These are phyloP conservation scores for Sarcophilus harrisii DNA, from an alignment of 2,797 vertebrate genomes.

Conservation along the genomic window DNA sequence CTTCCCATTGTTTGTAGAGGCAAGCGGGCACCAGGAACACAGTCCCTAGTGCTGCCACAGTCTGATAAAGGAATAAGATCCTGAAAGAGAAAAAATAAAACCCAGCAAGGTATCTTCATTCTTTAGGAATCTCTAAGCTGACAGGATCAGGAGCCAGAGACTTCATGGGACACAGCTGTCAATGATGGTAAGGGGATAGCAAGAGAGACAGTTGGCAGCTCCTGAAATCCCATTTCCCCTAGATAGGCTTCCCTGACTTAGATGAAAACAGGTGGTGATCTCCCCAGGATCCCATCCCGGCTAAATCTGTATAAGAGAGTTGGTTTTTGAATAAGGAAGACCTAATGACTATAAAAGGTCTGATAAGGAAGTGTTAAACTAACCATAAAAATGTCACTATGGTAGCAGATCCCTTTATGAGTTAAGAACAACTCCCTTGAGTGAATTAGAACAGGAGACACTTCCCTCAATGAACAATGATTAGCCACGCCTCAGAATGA, in stretches of 20 bases:
- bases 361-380: neutral
- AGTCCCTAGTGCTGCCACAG: conserved; percentile 5
- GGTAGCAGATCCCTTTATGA: neutral
- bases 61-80: conserved; percentile 47
- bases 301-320: neutral
- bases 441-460: neutral
- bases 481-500: neutral
- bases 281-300: neutral
- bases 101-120: conserved; percentile 6
- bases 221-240: conserved; percentile 3
- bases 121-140: neutral
- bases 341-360: neutral
- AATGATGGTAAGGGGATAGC: neutral
- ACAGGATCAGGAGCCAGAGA: neutral
- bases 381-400: neutral
- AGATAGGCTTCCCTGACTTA: conserved; percentile 51
- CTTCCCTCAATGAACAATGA: neutral
- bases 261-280: neutral
- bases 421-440: neutral
- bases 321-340: neutral
- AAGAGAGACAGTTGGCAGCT: neutral
- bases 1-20: neutral
- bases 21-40: neutral
- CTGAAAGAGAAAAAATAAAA: conserved; percentile 47
- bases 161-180: neutral